Conservation (phyloP, 2,888 invertebrate genomes). For the Tortrix viridana region DNA sequence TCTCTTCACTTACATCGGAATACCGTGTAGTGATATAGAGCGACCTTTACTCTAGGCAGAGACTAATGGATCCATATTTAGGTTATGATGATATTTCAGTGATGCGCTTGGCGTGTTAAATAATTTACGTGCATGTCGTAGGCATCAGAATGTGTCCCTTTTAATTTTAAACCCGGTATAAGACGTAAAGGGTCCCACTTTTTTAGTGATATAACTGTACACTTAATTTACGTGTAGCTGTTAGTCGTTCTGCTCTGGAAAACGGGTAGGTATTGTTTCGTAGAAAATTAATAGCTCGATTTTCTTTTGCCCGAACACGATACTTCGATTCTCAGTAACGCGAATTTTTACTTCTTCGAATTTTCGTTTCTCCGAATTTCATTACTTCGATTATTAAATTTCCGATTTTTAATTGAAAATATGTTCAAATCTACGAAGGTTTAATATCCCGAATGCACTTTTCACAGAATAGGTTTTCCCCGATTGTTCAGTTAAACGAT, state of each 20-base stretch:
- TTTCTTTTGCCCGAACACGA: too few species aligned
- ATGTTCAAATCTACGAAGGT: too few species aligned
- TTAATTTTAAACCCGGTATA: not conserved
- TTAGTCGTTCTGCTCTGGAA: not conserved
- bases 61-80: conserved; percentile 5
- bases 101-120: not conserved
- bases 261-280: too few species aligned
- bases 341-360: too few species aligned
- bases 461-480: too few species aligned
- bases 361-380: too few species aligned
- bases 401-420: too few species aligned
- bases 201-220: not conserved
- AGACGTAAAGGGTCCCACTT: not conserved
- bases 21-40: not conserved
- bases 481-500: too few species aligned
- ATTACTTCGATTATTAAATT: too few species aligned
- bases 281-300: too few species aligned
- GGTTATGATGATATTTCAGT: not conserved
- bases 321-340: too few species aligned
- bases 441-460: too few species aligned
- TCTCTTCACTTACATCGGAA: conserved; percentile 1
- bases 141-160: not conserved
- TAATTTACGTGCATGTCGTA: not conserved
- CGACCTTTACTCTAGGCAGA: conserved; percentile 8
- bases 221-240: not conserved